Percentiles rank a stretch among this genome's conserved stretches.
These are phyloP conservation scores for Lacanobia oleracea DNA, from an alignment of 2,888 invertebrate genomes.

Conservation along the genomic window DNA sequence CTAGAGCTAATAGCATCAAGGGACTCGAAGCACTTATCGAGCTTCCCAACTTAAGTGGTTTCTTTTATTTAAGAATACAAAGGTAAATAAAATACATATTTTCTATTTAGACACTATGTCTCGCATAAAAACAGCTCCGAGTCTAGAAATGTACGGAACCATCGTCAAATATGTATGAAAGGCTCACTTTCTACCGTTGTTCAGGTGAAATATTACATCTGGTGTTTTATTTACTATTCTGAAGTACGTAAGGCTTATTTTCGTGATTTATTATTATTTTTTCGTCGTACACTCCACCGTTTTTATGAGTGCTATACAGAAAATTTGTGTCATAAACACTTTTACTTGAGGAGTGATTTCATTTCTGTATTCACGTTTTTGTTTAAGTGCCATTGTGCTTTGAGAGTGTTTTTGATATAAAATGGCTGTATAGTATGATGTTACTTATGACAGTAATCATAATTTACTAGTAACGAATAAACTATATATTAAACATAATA, in stretches of 20 bases:
- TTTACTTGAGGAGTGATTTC: constrained; percentile 12
- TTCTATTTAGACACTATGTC: neutral
- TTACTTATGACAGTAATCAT: neutral
- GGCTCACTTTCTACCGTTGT: constrained; percentile 18
- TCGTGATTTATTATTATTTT: constrained; percentile 40
- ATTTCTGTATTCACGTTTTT: neutral
- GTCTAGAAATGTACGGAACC: constrained; percentile 4
- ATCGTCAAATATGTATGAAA: constrained; percentile 47
- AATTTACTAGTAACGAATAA: neutral
- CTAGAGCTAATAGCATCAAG: constrained; percentile 27
- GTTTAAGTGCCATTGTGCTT: neutral
- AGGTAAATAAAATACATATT: neutral
- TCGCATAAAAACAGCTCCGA: neutral
- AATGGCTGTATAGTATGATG: neutral
- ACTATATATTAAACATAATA: too few species aligned
- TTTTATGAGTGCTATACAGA: constrained; percentile 21
- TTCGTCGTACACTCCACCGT: neutral
- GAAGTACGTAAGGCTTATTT: constrained; percentile 28
- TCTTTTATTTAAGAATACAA: constrained; percentile 32
- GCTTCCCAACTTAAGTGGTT: constrained; percentile 25
- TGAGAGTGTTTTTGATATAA: neutral
- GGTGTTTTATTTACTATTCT: constrained; percentile 49
- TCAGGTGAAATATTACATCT: constrained; percentile 37
- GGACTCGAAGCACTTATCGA: constrained; percentile 24
- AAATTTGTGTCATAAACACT: constrained; percentile 25